phyloP scores from a whole-genome alignment of 2,797 vertebrate genomes.

The Anguilla obscura region DNA sequence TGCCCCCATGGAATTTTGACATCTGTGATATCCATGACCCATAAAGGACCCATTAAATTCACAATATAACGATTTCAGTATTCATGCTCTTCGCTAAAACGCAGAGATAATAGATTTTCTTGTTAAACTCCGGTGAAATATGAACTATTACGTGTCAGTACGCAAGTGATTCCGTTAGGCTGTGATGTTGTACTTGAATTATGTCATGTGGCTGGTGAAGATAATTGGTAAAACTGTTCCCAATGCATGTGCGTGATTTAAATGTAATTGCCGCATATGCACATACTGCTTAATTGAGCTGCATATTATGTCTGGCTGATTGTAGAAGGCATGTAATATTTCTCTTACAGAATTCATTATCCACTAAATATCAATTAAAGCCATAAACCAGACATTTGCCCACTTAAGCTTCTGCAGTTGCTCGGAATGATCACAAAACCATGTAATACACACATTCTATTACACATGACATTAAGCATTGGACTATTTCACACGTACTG shows the following conservation, averaged over 20 bases:
- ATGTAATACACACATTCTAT: background rate
- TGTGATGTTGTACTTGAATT: background rate
- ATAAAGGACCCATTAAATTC: background rate
- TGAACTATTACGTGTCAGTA: background rate
- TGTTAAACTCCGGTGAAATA: background rate
- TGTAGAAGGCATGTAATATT: background rate
- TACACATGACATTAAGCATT: background rate
- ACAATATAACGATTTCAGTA: background rate
- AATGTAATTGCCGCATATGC: background rate
- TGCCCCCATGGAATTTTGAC: background rate
- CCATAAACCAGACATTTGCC: background rate
- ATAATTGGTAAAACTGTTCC: background rate
- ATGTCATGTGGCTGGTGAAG: background rate
- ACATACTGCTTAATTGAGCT: background rate
- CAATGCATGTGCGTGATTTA: background rate
- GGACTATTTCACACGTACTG: background rate
- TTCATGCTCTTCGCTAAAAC: background rate
- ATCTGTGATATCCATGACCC: background rate
- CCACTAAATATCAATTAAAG: background rate
- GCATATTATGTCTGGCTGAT: background rate
- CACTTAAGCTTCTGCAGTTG: background rate
- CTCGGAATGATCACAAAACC: background rate
- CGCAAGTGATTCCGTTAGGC: background rate
- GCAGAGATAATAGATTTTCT: background rate
- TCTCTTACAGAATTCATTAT: constrained; percentile 8